phyloP scores from a whole-genome alignment of 2,113 vertebrate genomes.

The Chinchilla lanigera region DNA sequence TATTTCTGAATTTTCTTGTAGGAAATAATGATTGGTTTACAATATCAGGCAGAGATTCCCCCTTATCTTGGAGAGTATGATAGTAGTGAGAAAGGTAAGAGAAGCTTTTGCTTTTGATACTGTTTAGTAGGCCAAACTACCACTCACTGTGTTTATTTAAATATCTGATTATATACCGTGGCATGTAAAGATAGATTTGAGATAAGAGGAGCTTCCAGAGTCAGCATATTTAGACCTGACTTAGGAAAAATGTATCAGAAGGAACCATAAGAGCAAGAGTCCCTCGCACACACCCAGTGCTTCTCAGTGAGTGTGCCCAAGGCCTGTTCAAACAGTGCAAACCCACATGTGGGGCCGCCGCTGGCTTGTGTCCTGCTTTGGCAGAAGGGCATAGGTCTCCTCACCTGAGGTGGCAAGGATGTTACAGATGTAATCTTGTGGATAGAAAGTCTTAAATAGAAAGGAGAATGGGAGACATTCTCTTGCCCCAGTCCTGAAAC shows the following conservation, averaged over 20 bases:
- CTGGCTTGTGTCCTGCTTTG: background rate
- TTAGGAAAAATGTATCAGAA: background rate
- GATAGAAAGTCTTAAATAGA: slow-evolving; percentile 13
- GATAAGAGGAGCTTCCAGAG: background rate
- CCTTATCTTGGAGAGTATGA: slow-evolving; percentile 90
- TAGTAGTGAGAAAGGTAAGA: slow-evolving; percentile 90
- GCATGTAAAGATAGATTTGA: background rate
- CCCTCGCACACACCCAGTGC: too few relatives aligned
- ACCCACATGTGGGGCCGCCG: accelerated
- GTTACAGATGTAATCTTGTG: background rate
- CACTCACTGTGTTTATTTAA: background rate
- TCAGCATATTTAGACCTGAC: background rate
- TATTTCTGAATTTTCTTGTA: slow-evolving; percentile 75
- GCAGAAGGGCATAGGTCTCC: background rate
- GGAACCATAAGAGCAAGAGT: background rate
- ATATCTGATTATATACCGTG: background rate
- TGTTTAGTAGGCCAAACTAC: background rate
- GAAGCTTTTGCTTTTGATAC: background rate
- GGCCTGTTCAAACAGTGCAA: background rate
- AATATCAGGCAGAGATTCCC: slow-evolving; percentile 98
- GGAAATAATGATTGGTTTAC: slow-evolving; percentile 98
- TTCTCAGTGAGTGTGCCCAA: background rate
- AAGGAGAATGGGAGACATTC: background rate
- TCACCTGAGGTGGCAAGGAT: background rate
- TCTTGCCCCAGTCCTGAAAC: background rate